Conservation (phyloP, 2,888 invertebrate genomes). For the Torymus texanus region DNA sequence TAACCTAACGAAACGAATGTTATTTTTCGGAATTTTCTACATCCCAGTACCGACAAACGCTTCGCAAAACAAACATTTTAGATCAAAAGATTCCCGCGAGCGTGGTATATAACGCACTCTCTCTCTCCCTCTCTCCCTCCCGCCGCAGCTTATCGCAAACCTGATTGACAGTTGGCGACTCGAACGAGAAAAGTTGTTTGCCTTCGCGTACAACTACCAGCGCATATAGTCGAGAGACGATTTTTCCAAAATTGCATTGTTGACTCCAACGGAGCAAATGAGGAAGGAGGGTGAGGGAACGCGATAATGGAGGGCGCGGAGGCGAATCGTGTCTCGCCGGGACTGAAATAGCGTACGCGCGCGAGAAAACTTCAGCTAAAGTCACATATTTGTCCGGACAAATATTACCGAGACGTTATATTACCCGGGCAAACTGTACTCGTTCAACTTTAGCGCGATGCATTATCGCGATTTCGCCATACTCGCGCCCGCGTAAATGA, state of each 20-base stretch:
- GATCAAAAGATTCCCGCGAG: too few relatives aligned
- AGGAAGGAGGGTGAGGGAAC: neutral
- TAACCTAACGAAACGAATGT: too few relatives aligned
- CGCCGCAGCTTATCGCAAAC: too few relatives aligned
- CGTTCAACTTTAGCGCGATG: constrained; percentile 31
- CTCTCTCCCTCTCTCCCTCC: too few relatives aligned
- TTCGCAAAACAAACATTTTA: too few relatives aligned
- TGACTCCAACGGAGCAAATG: neutral
- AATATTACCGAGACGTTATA: constrained; percentile 40
- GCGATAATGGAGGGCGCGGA: neutral
- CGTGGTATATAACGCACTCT: too few relatives aligned
- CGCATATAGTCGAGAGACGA: neutral
- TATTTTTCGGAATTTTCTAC: too few relatives aligned
- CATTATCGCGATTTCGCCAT: constrained; percentile 30
- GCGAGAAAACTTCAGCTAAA: constrained; percentile 30
- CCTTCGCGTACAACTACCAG: neutral
- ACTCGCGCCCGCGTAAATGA: constrained; percentile 17
- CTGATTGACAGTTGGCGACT: too few relatives aligned
- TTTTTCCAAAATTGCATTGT: constrained; percentile 22
- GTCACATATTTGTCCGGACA: constrained; percentile 45
- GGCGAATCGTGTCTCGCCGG: neutral
- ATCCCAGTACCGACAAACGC: too few relatives aligned
- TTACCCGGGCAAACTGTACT: constrained; percentile 28
- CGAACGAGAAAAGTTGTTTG: constrained; percentile 1
- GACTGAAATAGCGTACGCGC: constrained; percentile 11